Percentiles rank a stretch among this genome's conserved stretches.
These are phyloP conservation scores for Dioctria linearis DNA, from an alignment of 2,888 invertebrate genomes.

Conservation along the genomic window DNA sequence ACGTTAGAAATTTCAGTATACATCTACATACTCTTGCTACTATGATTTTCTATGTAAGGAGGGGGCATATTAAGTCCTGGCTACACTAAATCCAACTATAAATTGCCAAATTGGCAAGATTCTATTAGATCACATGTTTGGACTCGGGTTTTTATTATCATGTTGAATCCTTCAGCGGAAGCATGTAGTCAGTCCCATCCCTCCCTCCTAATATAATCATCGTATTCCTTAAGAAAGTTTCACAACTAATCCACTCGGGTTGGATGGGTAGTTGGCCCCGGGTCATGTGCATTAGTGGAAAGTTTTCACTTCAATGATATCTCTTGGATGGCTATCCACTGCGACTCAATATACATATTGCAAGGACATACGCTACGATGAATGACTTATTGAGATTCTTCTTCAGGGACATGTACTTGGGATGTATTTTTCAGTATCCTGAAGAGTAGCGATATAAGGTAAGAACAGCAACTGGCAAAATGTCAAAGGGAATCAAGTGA, in stretches of 20 bases:
- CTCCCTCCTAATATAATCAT: not conserved
- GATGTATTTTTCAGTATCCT: not conserved
- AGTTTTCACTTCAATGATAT: constrained; percentile 47
- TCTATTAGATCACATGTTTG: constrained; percentile 46
- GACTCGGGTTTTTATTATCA: constrained; percentile 43
- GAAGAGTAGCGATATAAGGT: too few species aligned
- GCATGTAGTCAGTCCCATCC: not conserved
- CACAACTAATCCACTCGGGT: not conserved
- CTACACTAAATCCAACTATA: constrained; percentile 26
- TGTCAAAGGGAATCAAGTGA: too few species aligned
- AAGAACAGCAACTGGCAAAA: too few species aligned
- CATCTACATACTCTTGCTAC: not conserved
- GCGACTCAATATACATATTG: too few species aligned
- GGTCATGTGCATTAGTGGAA: constrained; percentile 48
- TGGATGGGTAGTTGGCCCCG: constrained; percentile 38
- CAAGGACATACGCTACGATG: constrained; percentile 11
- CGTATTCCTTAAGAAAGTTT: constrained; percentile 27
- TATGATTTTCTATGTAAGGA: too few species aligned
- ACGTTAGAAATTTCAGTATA: too few species aligned
- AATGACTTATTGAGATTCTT: constrained; percentile 43
- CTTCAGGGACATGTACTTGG: constrained; percentile 27
- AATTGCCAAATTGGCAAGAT: constrained; percentile 34
- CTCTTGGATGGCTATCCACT: constrained; percentile 21
- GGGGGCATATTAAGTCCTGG: not conserved
- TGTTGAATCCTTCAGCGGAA: constrained; percentile 24